Percentiles rank a stretch among this genome's conserved stretches.
Conservation (phyloP, 30 jellyfish, hydroid and myxozoan genomes). For the Aurelia sp. region DNA sequence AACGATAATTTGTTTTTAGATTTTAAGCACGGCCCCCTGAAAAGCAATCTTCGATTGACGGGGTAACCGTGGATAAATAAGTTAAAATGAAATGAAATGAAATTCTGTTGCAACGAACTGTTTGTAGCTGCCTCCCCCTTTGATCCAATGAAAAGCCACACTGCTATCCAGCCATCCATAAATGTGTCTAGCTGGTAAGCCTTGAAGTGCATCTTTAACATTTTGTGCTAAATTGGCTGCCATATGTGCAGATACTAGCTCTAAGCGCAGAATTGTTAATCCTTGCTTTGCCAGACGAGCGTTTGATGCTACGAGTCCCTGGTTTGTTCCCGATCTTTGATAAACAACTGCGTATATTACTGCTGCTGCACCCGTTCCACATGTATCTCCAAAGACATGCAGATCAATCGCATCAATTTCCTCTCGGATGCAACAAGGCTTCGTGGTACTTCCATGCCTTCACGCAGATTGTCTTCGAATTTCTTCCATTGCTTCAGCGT, state of each 20-base stretch:
- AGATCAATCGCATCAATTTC: slow-evolving; percentile 20
- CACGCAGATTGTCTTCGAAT: slow-evolving; percentile 17
- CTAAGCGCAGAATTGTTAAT: background rate
- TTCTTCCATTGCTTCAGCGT: slow-evolving; percentile 16
- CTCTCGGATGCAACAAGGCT: slow-evolving; percentile 23
- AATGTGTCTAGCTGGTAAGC: no score
- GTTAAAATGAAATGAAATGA: no score
- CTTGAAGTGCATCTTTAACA: no score
- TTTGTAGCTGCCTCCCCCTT: no score
- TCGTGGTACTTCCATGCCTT: slow-evolving; percentile 13
- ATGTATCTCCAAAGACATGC: slow-evolving; percentile 51
- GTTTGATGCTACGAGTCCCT: slow-evolving; percentile 43
- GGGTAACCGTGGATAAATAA: no score
- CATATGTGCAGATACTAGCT: no score
- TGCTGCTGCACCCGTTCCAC: slow-evolving; percentile 40
- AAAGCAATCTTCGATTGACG: no score
- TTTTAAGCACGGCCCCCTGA: no score
- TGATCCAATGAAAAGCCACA: no score
- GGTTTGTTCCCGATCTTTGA: slow-evolving; percentile 30
- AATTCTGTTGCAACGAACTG: slow-evolving; percentile 6
- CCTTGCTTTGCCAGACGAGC: slow-evolving; percentile 39
- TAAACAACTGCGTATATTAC: slow-evolving; percentile 40
- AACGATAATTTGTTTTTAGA: no score
- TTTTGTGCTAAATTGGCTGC: no score
- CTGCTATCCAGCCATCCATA: no score